phyloP scores from a whole-genome alignment of 2,113 vertebrate genomes.

The Paramisgurnus dabryanus region DNA sequence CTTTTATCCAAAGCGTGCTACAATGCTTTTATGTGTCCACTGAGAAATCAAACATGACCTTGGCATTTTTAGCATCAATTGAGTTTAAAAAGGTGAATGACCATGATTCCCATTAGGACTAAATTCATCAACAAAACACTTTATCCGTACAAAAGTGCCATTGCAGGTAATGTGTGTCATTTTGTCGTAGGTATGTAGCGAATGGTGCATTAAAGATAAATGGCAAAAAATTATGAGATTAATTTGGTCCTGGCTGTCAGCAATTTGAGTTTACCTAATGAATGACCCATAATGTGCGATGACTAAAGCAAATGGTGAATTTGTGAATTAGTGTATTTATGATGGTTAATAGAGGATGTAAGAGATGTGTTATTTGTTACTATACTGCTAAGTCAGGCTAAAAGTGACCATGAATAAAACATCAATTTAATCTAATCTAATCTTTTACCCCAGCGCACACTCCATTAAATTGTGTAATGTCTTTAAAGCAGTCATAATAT shows the following conservation, averaged over 20 bases:
- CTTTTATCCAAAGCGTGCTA: no score
- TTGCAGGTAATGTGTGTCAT: constrained; percentile 5
- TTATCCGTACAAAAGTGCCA: constrained; percentile 9
- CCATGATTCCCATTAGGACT: constrained; percentile 14
- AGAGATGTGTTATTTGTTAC: constrained; percentile 49
- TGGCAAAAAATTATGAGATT: constrained; percentile 37
- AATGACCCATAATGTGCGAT: constrained; percentile 53
- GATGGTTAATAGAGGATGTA: constrained; percentile 46
- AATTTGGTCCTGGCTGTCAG: constrained; percentile 38
- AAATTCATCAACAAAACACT: constrained; percentile 35
- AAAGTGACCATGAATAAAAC: constrained; percentile 61
- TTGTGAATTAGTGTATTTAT: constrained; percentile 25
- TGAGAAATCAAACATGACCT: no score
- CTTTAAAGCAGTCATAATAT: constrained; percentile 48
- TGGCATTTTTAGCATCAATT: no score
- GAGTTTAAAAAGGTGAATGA: neutral
- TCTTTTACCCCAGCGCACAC: constrained; percentile 50
- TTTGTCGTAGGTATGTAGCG: neutral
- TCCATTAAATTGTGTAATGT: constrained; percentile 56
- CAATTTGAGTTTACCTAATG: constrained; percentile 46
- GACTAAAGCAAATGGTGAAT: constrained; percentile 48
- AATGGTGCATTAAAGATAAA: constrained; percentile 37
- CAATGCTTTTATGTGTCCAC: no score
- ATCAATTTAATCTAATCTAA: constrained; percentile 55
- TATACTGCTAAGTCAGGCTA: constrained; percentile 55